phyloP scores from a whole-genome alignment of 2,797 vertebrate genomes.

The Lateolabrax maculatus region DNA sequence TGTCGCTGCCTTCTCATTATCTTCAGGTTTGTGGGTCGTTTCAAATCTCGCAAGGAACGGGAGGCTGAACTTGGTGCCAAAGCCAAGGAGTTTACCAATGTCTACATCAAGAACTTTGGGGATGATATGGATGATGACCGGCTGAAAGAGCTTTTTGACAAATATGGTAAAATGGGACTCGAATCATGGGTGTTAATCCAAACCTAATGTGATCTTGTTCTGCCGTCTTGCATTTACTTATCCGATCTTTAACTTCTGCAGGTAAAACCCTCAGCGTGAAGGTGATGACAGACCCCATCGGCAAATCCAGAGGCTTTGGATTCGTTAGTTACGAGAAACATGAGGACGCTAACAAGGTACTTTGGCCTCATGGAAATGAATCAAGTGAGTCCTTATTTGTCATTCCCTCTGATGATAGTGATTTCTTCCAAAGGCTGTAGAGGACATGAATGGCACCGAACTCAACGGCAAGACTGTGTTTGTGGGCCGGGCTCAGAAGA shows the following conservation, averaged over 20 bases:
- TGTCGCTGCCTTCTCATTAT: constrained; percentile 45
- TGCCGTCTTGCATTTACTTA: background rate
- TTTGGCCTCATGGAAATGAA: constrained; percentile 3
- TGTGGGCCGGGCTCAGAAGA: constrained; percentile 98
- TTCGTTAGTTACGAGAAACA: constrained; percentile 99
- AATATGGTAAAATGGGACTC: constrained; percentile 89
- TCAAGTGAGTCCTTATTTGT: constrained; percentile 3
- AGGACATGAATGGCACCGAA: constrained; percentile 98
- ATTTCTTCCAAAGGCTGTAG: constrained; percentile 89
- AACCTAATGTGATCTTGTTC: background rate
- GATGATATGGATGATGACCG: constrained; percentile 96
- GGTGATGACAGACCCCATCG: constrained; percentile 96
- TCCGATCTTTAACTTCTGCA: constrained; percentile 73
- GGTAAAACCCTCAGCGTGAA: constrained; percentile 98
- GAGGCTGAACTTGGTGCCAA: constrained; percentile 98
- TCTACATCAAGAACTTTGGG: constrained; percentile 99
- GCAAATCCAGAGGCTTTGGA: constrained; percentile 99
- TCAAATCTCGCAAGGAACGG: constrained; percentile 98
- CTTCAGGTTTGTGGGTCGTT: constrained; percentile 95
- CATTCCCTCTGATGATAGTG: constrained; percentile 18
- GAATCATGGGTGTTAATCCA: background rate
- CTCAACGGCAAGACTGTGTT: constrained; percentile 96
- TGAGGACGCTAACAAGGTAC: constrained; percentile 98
- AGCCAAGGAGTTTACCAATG: constrained; percentile 99
- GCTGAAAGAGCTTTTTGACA: constrained; percentile 95